Base-by-base conservation (phyloP, 2,113 vertebrate species). In the Callochromis pleurospilus region DNA sequence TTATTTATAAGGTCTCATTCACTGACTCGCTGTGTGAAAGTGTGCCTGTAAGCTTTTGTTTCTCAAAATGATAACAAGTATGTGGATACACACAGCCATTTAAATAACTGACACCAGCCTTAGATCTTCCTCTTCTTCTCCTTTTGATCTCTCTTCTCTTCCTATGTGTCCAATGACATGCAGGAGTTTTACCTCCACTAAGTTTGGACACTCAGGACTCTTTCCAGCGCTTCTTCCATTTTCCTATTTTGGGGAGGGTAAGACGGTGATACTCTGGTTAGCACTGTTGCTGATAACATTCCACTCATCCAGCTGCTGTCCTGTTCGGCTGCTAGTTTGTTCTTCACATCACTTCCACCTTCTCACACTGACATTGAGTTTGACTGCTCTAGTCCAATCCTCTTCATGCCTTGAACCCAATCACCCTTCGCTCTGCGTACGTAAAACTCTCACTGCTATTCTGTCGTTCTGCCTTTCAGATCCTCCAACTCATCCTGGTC, bases 1-100 rank as follows among this genome's bases (percentile, higher is more conserved):
- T 89, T 86, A 94, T 92, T 92, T 51, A 91, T 92, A 12, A 79
- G 83, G 55, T 24, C 77, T 80, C 80, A 80, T 89, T 92, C 55
- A 89, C 60, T 81, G 62, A 21, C 36, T 45, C 6, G 17, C 45
- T 77, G 70, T 36, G 54, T 55, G 58, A 31, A 10, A 21, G 83
- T 49, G 68, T 68, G 62, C 6, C 5, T 26, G 54, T 38, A 29
- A 77, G 14, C 17, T 65, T 89, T 58, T 62, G 49, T 80, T 47
- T 85, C 9, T 55, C 51, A 6, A 10, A 15, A 73, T 17, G 13
- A 73, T 42, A 45, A 42, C 54, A 54, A 5, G 17, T 65, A 19
- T 80, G 83, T 54, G 12, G 65, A 24, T 31, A 55, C n/a, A 29
- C 21, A 15, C 36, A 36, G 9, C 17, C 42, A 31, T 77, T 79